A percentile compares a stretch with the other conserved stretches of the same genome.
Evolutionary conservation across 2,888 invertebrate species (phyloP).

Genomic region (Polymixis lichenea): DNA sequence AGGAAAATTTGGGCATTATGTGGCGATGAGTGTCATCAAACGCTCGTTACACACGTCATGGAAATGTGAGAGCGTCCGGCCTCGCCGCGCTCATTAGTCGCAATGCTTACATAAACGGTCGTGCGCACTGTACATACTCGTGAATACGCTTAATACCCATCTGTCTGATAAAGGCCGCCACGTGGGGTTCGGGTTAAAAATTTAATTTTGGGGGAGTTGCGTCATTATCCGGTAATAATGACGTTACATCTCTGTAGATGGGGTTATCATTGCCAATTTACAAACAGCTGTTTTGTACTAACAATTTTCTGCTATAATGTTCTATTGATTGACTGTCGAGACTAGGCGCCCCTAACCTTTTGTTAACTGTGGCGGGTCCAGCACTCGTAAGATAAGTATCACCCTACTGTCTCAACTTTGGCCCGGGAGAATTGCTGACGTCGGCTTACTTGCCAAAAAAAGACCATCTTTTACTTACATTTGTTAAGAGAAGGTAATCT

Average conservation of each 20-base stretch:
- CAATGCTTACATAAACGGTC: slow-evolving; percentile 53
- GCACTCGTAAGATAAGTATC: not conserved
- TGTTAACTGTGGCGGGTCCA: not conserved
- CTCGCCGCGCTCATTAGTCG: slow-evolving; percentile 63
- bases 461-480: not conserved
- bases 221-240: slow-evolving; percentile 16
- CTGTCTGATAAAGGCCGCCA: slow-evolving; percentile 30
- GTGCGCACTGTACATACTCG: slow-evolving; percentile 32
- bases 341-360: not conserved
- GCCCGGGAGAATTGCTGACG: not conserved
- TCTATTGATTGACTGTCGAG: not conserved
- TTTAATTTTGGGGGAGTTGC: slow-evolving; percentile 16
- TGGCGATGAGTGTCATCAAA: slow-evolving; percentile 67
- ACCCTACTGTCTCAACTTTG: not conserved
- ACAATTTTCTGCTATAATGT: not conserved
- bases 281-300: not conserved
- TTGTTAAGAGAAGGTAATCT: not conserved
- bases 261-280: not conserved
- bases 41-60: slow-evolving; percentile 69
- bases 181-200: slow-evolving; percentile 20
- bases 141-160: slow-evolving; percentile 11
- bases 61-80: slow-evolving; percentile 62
- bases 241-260: slow-evolving; percentile 2
- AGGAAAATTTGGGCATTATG: slow-evolving; percentile 55
- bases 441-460: slow-evolving; percentile 7